A percentile compares a stretch with the other conserved stretches of the same genome.
Conservation (phyloP, 1,140 invertebrate species). For the Hyles vespertilio region DNA sequence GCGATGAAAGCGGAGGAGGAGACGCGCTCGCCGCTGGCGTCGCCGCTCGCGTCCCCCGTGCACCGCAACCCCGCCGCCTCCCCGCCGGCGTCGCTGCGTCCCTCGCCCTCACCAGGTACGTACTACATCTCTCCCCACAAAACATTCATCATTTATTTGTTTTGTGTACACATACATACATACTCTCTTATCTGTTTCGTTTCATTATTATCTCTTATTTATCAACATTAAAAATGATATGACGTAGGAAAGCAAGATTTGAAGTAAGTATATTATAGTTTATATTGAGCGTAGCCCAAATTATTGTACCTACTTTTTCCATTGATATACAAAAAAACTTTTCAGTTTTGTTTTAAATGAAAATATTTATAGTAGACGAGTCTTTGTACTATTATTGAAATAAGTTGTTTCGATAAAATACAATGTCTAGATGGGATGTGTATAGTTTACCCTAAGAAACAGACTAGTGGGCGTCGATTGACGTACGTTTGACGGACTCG, state of each 20-base stretch:
- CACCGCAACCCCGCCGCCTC: slow-evolving; percentile 52
- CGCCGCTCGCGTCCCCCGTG: slow-evolving; percentile 72
- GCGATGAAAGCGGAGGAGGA: slow-evolving; percentile 52
- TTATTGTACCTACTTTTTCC: too few species aligned
- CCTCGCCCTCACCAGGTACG: slow-evolving; percentile 57
- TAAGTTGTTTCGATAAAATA: too few species aligned
- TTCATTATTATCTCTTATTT: slow-evolving; percentile 10
- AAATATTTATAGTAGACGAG: too few species aligned
- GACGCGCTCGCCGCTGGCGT: slow-evolving; percentile 72
- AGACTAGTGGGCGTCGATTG: slow-evolving; percentile 60
- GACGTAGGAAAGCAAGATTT: neutral
- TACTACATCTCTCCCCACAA: slow-evolving; percentile 17
- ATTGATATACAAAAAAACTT: too few species aligned
- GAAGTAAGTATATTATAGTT: neutral
- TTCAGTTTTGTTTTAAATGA: too few species aligned
- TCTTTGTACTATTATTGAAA: too few species aligned
- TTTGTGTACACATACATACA: slow-evolving; percentile 6
- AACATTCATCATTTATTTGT: slow-evolving; percentile 9
- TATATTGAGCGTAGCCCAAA: too few species aligned
- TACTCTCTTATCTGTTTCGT: slow-evolving; percentile 25
- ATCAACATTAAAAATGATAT: slow-evolving; percentile 10
- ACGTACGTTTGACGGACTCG: slow-evolving; percentile 67
- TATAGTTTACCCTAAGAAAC: slow-evolving; percentile 11
- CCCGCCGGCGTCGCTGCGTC: slow-evolving; percentile 39
- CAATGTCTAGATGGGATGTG: neutral